Evolutionary conservation across 2,113 vertebrate genomes (phyloP).

Genomic region (Clinocottus analis): DNA sequence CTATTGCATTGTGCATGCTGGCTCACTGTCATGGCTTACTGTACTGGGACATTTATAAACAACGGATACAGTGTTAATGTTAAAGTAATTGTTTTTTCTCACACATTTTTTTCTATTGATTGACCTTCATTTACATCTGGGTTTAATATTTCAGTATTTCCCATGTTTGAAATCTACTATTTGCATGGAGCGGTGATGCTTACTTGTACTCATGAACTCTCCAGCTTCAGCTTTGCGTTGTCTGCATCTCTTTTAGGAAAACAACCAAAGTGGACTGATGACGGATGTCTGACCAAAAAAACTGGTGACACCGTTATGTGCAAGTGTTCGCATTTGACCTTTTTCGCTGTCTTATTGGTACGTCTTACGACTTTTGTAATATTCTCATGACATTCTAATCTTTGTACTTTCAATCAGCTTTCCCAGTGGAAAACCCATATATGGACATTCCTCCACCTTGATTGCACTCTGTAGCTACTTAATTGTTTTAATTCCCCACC

Average conservation of each 20-base stretch:
- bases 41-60: too few species aligned
- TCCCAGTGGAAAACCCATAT: not conserved
- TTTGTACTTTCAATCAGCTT: not conserved
- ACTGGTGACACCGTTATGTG: conserved; percentile 28
- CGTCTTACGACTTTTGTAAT: not conserved
- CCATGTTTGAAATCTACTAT: not conserved
- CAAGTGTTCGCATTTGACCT: conserved; percentile 78
- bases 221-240: not conserved
- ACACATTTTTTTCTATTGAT: not conserved
- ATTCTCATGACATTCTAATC: not conserved
- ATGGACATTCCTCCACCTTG: not conserved
- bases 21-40: too few species aligned
- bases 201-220: not conserved
- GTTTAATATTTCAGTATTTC: not conserved
- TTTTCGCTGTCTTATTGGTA: conserved; percentile 81
- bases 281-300: conserved; percentile 61
- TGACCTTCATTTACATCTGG: not conserved
- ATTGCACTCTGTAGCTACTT: not conserved
- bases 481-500: not conserved
- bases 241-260: conserved; percentile 48
- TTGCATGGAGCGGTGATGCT: not conserved
- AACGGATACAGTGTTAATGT: not conserved
- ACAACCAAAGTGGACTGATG: conserved; percentile 68
- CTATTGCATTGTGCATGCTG: too few species aligned
- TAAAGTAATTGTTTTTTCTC: not conserved